Base-by-base conservation (phyloP, 1,140 invertebrate genomes). In the Muscidifurax raptorellus region DNA sequence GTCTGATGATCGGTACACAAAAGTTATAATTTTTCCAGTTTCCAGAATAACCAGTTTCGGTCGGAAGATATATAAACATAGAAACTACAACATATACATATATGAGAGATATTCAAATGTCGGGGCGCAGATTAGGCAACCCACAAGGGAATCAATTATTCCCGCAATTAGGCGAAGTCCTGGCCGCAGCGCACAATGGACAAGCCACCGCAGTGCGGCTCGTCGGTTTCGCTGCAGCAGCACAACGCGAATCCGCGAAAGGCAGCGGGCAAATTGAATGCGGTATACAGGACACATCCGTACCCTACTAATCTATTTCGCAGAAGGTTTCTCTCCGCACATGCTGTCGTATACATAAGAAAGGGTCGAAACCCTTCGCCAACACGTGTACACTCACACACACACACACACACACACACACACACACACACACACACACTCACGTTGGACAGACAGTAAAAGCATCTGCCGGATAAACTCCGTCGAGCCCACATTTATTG, bases 261-360 rank as follows among this genome's bases (percentile, higher is more conserved):
- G n/a, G 13, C 69, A 82, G 66, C 76, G 76, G n/a, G 22, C 81
- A 83, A 83, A 83, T 83, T 83, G 59, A 83, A 77, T 69, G 74
- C 59, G 82, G 71, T 72, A 18, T 18, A 47, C 22, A 66, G 80
- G 80, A 66, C 72, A 76, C 76, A 84, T 79, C 83, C 77, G 76
- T 64, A 84, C 83, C 83, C 76, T 80, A 84, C 77, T 84, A 84
- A 84, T 84, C 83, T 84, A 80, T 80, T 80, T 80, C 66, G 30
- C 40, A 36, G 25, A n/a, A 69, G 82, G 44, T 64, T 36, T 15
- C 67, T 32, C 32, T 32, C 36, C 64, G 30, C 47, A 59, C 64
- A 32, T 18, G 28, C 52, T 36, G 40, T n/a, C 18, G 28, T 9
- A 18, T 6, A 52, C 12, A 18, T 59, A 75, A 82, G 71, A 71